These are phyloP conservation scores for Sarcophaga variegata DNA, from an alignment of 2,888 invertebrate species.

Conservation along the genomic window DNA sequence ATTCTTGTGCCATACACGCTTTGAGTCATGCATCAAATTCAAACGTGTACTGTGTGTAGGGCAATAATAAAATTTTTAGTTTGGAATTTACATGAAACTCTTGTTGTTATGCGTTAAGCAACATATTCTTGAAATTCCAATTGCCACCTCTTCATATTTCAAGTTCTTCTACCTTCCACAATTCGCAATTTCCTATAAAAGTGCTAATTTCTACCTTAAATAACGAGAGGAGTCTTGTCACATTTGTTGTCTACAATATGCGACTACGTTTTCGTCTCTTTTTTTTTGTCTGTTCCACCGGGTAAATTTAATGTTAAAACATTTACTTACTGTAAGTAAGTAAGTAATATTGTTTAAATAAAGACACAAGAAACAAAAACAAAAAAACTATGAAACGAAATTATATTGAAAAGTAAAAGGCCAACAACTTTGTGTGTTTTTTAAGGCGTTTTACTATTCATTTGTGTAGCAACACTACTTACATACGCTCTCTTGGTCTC, in stretches of 20 bases:
- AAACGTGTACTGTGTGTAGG: too few species aligned
- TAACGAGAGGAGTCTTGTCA: constrained; percentile 12
- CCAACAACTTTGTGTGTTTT: constrained; percentile 38
- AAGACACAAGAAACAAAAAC: constrained; percentile 9
- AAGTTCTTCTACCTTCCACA: neutral
- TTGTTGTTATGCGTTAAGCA: neutral
- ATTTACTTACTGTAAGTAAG: constrained; percentile 30
- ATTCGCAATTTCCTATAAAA: constrained; percentile 25
- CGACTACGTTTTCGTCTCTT: constrained; percentile 12
- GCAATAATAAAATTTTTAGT: neutral
- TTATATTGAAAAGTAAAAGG: constrained; percentile 58
- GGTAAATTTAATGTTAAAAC: constrained; percentile 30
- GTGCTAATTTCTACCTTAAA: constrained; percentile 59
- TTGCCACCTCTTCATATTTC: neutral
- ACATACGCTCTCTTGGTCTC: neutral
- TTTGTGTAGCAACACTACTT: neutral
- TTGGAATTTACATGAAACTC: neutral
- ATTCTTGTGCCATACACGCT: too few species aligned
- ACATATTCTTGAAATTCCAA: neutral
- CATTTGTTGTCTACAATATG: constrained; percentile 23
- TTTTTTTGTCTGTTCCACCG: neutral
- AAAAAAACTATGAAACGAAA: neutral
- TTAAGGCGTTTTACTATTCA: constrained; percentile 26
- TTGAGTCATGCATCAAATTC: too few species aligned
- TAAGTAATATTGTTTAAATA: constrained; percentile 45